Percentiles rank a stretch among this genome's conserved stretches.
These are phyloP conservation scores for Trichonephila clavata DNA, from an alignment of 1,140 invertebrate genomes.

Conservation along the genomic window DNA sequence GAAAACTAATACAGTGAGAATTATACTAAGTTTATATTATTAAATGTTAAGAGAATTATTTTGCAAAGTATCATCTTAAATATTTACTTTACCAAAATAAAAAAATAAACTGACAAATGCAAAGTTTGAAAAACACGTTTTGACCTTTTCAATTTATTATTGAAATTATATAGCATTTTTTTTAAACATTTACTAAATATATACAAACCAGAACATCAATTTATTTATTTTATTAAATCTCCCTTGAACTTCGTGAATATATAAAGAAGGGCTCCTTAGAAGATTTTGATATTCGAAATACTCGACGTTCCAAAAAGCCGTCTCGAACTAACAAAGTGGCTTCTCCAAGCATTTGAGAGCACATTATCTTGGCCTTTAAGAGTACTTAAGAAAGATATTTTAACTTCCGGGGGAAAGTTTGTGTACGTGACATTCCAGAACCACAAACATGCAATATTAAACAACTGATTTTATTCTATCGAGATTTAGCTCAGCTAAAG, in stretches of 20 bases:
- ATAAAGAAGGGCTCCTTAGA: not conserved
- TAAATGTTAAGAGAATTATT: no score
- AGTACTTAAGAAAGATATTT: slow-evolving; percentile 28
- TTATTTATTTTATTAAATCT: not conserved
- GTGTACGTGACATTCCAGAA: not conserved
- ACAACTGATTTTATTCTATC: not conserved
- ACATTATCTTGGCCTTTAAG: not conserved
- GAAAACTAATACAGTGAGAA: no score
- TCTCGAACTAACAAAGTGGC: not conserved
- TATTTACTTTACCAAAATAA: no score
- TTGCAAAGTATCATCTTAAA: no score
- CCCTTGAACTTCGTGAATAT: not conserved
- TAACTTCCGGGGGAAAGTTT: not conserved
- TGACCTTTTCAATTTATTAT: no score
- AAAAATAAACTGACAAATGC: no score
- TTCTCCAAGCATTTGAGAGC: not conserved
- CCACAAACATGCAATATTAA: slow-evolving; percentile 1
- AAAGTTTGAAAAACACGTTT: no score
- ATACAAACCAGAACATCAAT: not conserved
- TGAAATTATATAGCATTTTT: no score
- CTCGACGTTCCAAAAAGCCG: not conserved
- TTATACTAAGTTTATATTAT: no score
- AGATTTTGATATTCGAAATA: not conserved
- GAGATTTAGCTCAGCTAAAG: not conserved
- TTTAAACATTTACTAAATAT: no score